Conservation (phyloP, 2,888 invertebrate genomes). For the Aleiodes testaceus region DNA sequence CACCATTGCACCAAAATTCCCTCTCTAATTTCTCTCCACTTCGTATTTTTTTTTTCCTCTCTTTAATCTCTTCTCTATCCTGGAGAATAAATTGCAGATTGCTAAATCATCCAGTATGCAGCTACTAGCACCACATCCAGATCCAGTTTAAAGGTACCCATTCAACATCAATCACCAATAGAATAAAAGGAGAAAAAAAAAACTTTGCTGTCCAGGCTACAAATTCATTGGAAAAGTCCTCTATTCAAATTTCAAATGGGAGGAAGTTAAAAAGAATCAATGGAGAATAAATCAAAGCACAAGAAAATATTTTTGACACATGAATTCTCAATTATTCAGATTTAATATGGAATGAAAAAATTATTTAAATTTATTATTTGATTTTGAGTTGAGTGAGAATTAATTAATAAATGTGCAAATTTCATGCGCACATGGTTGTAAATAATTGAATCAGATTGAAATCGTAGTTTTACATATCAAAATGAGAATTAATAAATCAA, state of each 20-base stretch:
- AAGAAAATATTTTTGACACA: too few relatives aligned
- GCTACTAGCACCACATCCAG: slow-evolving; percentile 68
- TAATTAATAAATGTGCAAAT: slow-evolving; percentile 17
- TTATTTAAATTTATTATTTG: not conserved
- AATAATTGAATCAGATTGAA: slow-evolving; percentile 20
- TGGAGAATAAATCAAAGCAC: too few relatives aligned
- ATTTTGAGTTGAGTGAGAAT: not conserved
- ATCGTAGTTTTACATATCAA: slow-evolving; percentile 43
- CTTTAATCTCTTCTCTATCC: slow-evolving; percentile 5
- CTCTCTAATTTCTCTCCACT: not conserved
- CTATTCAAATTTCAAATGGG: too few relatives aligned
- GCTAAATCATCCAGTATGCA: slow-evolving; percentile 71
- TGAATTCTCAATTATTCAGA: too few relatives aligned
- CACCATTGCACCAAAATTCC: not conserved
- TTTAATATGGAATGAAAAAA: too few relatives aligned
- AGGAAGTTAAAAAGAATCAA: too few relatives aligned
- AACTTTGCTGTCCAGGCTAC: not conserved
- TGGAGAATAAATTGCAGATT: slow-evolving; percentile 59
- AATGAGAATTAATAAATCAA: not conserved
- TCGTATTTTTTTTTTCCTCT: not conserved
- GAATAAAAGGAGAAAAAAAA: not conserved
- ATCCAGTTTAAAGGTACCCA: slow-evolving; percentile 63
- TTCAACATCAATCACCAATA: not conserved
- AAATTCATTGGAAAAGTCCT: slow-evolving; percentile 30
- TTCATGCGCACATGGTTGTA: slow-evolving; percentile 34